Conservation (phyloP, 1,140 invertebrate species). For the Limonius californicus region DNA sequence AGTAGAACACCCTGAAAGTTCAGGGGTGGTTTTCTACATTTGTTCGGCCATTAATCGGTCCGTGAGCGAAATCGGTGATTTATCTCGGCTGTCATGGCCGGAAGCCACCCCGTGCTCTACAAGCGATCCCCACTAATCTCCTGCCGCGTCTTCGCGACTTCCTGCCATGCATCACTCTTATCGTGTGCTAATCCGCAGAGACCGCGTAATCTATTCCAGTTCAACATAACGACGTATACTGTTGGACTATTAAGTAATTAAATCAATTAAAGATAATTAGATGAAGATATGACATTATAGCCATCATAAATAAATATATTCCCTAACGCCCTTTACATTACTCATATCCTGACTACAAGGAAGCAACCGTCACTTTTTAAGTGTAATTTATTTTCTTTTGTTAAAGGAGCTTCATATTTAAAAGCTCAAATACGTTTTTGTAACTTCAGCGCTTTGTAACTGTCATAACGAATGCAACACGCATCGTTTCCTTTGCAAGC, state of each 20-base stretch:
- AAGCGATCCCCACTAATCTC: conserved; percentile 44
- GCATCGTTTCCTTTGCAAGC: conserved; percentile 10
- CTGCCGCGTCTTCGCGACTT: conserved; percentile 44
- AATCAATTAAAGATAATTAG: conserved; percentile 7
- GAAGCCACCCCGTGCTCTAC: conserved; percentile 44
- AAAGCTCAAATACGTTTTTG: neutral
- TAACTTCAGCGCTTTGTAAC: conserved; percentile 6
- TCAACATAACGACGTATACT: neutral
- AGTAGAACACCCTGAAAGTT: conserved; percentile 12
- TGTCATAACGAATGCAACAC: conserved; percentile 12
- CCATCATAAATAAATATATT: conserved; percentile 4
- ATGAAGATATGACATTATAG: conserved; percentile 7
- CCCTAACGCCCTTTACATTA: neutral
- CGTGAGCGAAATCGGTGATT: conserved; percentile 40
- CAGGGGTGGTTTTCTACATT: conserved; percentile 44
- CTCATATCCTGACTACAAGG: conserved; percentile 4
- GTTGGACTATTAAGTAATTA: conserved; percentile 6
- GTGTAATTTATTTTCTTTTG: conserved; percentile 14
- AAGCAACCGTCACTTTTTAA: conserved; percentile 8
- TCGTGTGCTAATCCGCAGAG: conserved; percentile 16
- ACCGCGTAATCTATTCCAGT: conserved; percentile 12
- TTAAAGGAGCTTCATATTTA: conserved; percentile 6
- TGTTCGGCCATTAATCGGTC: conserved; percentile 46
- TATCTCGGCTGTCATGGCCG: conserved; percentile 44
- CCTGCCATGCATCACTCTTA: conserved; percentile 34